Evolutionary conservation across 2,797 vertebrate species (phyloP).

Genomic region (Eospalax fontanierii): DNA sequence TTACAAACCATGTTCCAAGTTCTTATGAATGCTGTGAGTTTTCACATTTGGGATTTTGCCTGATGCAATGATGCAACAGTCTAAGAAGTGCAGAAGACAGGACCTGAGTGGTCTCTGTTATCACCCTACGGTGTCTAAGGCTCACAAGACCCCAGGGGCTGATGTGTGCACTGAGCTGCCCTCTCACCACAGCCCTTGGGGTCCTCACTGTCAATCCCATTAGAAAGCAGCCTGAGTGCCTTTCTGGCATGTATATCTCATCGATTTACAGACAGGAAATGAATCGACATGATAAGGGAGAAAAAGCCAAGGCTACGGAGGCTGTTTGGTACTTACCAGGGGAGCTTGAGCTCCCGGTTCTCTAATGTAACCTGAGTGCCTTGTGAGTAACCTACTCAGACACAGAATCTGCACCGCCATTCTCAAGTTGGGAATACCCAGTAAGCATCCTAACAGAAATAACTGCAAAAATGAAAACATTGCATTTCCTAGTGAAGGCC

Average conservation of each 20-base stretch:
- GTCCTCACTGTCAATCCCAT: neutral
- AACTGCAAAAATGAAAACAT: neutral
- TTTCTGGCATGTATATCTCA: too few species aligned
- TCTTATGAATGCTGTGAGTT: neutral
- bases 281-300: neutral
- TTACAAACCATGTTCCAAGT: neutral
- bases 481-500: neutral
- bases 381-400: neutral
- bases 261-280: neutral
- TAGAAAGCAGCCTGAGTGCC: neutral
- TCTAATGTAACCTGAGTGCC: neutral
- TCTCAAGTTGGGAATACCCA: neutral
- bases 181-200: neutral
- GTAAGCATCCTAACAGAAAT: neutral
- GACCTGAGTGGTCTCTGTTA: neutral
- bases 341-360: neutral
- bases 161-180: neutral
- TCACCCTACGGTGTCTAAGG: neutral
- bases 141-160: neutral
- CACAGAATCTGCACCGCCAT: neutral
- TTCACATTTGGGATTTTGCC: neutral
- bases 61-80: neutral
- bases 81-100: neutral
- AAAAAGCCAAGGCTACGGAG: neutral
- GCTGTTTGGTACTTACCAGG: neutral